Evolutionary conservation across 2,113 vertebrate species (phyloP).

Genomic region (Atlantisia rogersi): DNA sequence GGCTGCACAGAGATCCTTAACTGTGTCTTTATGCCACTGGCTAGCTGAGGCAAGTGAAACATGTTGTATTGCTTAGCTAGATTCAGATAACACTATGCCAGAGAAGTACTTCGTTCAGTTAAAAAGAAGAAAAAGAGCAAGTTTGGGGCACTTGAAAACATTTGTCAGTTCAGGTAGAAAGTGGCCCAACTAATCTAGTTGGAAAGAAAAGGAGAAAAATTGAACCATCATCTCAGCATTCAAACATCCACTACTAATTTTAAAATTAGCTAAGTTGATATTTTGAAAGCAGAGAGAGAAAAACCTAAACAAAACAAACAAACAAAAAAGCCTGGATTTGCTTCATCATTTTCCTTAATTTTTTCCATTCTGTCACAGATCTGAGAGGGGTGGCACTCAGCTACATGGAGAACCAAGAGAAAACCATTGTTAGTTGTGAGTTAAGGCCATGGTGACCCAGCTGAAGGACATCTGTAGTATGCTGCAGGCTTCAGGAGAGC

Average conservation of each 20-base stretch:
- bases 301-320: neutral
- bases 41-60: neutral
- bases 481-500: neutral
- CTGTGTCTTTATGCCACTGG: neutral
- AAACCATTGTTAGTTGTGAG: neutral
- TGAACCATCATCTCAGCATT: neutral
- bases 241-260: neutral
- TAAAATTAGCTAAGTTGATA: neutral
- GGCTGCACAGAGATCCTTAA: neutral
- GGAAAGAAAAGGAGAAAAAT: neutral
- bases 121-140: neutral
- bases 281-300: neutral
- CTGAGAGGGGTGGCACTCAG: accelerated
- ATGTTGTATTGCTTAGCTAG: neutral
- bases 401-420: neutral
- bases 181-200: neutral
- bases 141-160: neutral
- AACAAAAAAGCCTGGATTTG: neutral
- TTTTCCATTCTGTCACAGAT: neutral
- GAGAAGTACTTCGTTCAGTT: neutral
- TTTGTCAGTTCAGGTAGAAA: neutral
- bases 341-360: neutral
- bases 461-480: neutral
- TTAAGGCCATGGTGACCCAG: neutral
- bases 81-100: neutral